A percentile compares a stretch with the other conserved stretches of the same genome.
These are phyloP conservation scores for Craniophora ligustri DNA, from an alignment of 2,888 invertebrate species.

Conservation along the genomic window DNA sequence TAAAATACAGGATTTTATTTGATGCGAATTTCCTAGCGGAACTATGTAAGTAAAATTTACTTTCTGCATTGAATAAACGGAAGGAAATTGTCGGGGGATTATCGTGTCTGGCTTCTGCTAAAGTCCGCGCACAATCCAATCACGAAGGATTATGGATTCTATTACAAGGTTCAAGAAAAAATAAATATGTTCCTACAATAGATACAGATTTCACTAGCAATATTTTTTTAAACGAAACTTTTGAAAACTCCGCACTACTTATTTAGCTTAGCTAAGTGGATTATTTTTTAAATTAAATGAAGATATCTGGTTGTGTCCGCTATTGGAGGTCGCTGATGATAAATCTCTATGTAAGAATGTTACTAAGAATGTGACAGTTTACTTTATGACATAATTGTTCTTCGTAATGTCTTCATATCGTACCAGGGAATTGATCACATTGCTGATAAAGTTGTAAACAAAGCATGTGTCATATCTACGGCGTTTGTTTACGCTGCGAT, in stretches of 20 bases:
- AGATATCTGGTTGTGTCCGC: slow-evolving; percentile 8
- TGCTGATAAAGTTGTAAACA: slow-evolving; percentile 59
- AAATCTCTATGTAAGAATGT: slow-evolving; percentile 39
- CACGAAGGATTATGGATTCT: slow-evolving; percentile 43
- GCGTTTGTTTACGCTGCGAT: slow-evolving; percentile 25
- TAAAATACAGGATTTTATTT: slow-evolving; percentile 7
- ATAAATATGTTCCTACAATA: slow-evolving; percentile 20
- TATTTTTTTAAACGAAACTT: slow-evolving; percentile 16
- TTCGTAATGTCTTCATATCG: slow-evolving; percentile 56
- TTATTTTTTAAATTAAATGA: slow-evolving; percentile 20
- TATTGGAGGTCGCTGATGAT: slow-evolving; percentile 4
- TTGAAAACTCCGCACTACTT: too few relatives aligned
- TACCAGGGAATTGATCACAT: slow-evolving; percentile 51
- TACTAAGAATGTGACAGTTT: slow-evolving; percentile 47
- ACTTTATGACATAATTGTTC: slow-evolving; percentile 51
- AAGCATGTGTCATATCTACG: slow-evolving; percentile 44
- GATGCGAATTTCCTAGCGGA: slow-evolving; percentile 1
- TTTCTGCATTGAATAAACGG: slow-evolving; percentile 18
- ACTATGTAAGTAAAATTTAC: slow-evolving; percentile 14
- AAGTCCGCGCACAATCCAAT: slow-evolving; percentile 51
- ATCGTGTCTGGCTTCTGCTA: slow-evolving; percentile 31
- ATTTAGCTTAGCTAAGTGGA: too few relatives aligned
- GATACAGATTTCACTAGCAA: slow-evolving; percentile 10
- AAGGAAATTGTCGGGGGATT: slow-evolving; percentile 26
- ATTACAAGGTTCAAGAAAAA: slow-evolving; percentile 38